Percentiles rank a stretch among this genome's conserved stretches.
Evolutionary conservation across 2,888 invertebrate species (phyloP).

Genomic region (Helleia helle): DNA sequence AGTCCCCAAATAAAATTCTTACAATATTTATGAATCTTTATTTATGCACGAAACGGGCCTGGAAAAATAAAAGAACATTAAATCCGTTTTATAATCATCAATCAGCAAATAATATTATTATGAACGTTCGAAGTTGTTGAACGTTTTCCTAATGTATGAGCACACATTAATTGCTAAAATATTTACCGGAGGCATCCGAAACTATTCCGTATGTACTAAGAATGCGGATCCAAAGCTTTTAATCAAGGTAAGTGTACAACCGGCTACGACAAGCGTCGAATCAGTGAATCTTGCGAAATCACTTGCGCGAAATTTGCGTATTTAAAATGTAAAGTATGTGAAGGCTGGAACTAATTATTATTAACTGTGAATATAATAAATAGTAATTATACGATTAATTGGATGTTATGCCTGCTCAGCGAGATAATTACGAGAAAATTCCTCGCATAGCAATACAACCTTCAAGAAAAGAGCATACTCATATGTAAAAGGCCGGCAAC

Average conservation of each 20-base stretch:
- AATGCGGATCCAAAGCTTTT: conserved; percentile 67
- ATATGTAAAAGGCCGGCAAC: too few relatives aligned
- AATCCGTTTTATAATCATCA: conserved; percentile 15
- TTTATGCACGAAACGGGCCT: conserved; percentile 12
- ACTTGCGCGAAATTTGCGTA: neutral
- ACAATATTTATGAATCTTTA: neutral
- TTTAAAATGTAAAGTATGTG: too few relatives aligned
- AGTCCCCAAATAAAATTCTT: neutral
- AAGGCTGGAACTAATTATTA: too few relatives aligned
- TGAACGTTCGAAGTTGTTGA: conserved; percentile 40
- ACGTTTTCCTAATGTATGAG: conserved; percentile 35
- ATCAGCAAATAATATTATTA: conserved; percentile 25
- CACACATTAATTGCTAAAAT: conserved; percentile 65
- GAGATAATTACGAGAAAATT: too few relatives aligned
- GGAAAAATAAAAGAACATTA: conserved; percentile 13
- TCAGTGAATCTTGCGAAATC: conserved; percentile 5
- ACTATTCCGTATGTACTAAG: conserved; percentile 47
- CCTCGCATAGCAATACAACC: too few relatives aligned
- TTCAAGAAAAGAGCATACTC: too few relatives aligned
- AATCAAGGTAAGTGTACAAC: conserved; percentile 62
- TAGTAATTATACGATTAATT: too few relatives aligned
- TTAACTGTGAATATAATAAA: too few relatives aligned
- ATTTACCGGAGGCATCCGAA: conserved; percentile 58
- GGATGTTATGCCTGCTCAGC: too few relatives aligned
- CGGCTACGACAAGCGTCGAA: conserved; percentile 31